Evolutionary conservation across 2,888 invertebrate genomes (phyloP).

Genomic region (Byasa hedistus): DNA sequence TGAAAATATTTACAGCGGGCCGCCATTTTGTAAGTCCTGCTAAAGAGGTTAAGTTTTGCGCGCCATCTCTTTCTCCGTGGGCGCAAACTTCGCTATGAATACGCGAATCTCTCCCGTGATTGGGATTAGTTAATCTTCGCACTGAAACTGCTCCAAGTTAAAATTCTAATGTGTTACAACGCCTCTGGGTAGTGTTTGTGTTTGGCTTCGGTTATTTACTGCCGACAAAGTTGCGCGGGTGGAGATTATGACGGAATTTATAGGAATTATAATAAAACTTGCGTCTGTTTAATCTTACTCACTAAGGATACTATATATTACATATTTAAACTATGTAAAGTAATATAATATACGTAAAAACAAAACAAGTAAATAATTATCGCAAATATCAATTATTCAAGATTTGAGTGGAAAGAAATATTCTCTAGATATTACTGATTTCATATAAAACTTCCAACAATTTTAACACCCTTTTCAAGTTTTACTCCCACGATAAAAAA

Average conservation of each 20-base stretch:
- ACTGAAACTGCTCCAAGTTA: conserved; percentile 62
- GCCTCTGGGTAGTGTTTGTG: conserved; percentile 57
- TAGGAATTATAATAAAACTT: conserved; percentile 9
- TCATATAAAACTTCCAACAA: no score
- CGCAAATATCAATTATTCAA: no score
- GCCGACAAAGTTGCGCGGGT: conserved; percentile 26
- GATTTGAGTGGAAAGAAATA: no score
- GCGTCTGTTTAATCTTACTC: neutral
- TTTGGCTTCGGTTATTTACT: conserved; percentile 35
- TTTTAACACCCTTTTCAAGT: no score
- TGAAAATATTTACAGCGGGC: neutral
- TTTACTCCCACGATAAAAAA: no score
- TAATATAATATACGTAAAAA: no score
- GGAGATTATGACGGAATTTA: conserved; percentile 24
- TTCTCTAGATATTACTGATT: no score
- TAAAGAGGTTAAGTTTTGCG: conserved; percentile 22
- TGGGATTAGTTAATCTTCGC: conserved; percentile 75
- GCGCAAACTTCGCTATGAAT: conserved; percentile 67
- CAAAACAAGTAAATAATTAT: no score
- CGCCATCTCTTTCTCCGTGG: conserved; percentile 38
- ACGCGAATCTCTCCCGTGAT: conserved; percentile 70
- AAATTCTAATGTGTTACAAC: conserved; percentile 69
- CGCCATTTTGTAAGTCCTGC: conserved; percentile 30
- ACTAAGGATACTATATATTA: no score
- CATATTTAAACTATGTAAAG: no score